Base-by-base conservation (phyloP, 2,113 vertebrate species). In the Paracanthobrama guichenoti region DNA sequence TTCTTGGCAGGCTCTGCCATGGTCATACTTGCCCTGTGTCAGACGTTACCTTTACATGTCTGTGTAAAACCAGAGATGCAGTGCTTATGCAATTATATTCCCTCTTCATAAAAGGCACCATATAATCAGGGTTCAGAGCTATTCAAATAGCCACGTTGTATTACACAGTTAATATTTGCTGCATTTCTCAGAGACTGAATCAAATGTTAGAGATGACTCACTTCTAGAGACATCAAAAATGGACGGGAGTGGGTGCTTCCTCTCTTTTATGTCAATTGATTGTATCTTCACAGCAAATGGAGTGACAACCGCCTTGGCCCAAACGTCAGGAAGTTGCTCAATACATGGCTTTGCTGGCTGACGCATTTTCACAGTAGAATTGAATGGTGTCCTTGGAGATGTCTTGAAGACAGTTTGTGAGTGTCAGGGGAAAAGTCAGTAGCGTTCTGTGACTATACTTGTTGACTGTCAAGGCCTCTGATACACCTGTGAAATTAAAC, bases 301-400 rank as follows among this genome's bases (percentile, higher is more conserved):
- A 78, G 31, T 16, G 50, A 57, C 35, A 42, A 55, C n/a, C 16
- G 31, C 20, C 14, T 0, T 62, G 81, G 77, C 60, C 50, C 50
- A n/a, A 57, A 11, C 14, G 26, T 20, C 62, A 62, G 53, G 57
- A 83, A 85, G 31, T 24, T 28, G 20, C 48, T 79, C 80, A 67
- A 46, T 67, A 28, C 20, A 22, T 10, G 44, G 75, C 69, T 81
- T 81, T 62, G 55, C 44, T 12, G 4, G 50, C 22, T 73, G 73
- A 82, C 39, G 48, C 75, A 87, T 77, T 81, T 79, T 50, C 60
- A 18, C 57, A 79, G 35, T 60, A 75, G 86, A 64, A 62, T 59
- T 79, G 80, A 69, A 72, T 46, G 50, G 60, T 62, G 84, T 88
- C 87, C 76, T 86, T 81, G 81, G 76, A 71, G 78, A 59, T 79